Evolutionary conservation across 2,113 vertebrate genomes (phyloP).

Genomic region (Paramormyrops kingsleyae): DNA sequence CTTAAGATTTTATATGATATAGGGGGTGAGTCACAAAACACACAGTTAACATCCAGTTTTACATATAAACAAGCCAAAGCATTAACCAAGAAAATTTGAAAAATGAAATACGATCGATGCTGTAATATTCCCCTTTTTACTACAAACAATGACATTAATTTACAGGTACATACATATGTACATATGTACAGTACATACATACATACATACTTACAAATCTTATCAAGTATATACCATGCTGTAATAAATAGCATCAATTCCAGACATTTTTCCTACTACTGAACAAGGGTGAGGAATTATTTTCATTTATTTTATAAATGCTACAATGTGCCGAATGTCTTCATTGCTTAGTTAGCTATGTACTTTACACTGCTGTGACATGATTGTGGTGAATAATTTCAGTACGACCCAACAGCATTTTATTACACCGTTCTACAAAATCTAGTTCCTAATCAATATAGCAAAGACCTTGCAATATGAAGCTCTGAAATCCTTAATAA

Average conservation of each 20-base stretch:
- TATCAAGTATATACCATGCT: neutral
- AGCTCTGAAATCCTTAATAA: neutral
- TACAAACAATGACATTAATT: neutral
- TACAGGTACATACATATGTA: neutral
- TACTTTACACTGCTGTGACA: neutral
- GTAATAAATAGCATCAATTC: neutral
- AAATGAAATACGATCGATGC: neutral
- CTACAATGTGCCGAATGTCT: neutral
- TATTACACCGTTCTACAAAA: neutral
- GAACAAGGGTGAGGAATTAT: neutral
- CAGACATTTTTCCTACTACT: neutral
- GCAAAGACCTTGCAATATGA: neutral
- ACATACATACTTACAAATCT: neutral
- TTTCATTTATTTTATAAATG: neutral
- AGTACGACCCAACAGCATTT: neutral
- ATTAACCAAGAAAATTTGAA: neutral
- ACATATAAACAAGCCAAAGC: slow-evolving; percentile 11
- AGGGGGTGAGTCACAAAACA: neutral
- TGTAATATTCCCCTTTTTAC: slow-evolving; percentile 16
- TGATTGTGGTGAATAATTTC: neutral
- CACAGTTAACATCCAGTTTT: neutral
- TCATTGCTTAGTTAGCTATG: neutral
- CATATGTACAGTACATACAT: neutral
- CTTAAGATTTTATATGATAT: slow-evolving; percentile 2
- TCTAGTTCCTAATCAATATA: neutral